These are phyloP conservation scores for Xenopus petersii DNA, from an alignment of 2,797 vertebrate genomes.

Conservation along the genomic window DNA sequence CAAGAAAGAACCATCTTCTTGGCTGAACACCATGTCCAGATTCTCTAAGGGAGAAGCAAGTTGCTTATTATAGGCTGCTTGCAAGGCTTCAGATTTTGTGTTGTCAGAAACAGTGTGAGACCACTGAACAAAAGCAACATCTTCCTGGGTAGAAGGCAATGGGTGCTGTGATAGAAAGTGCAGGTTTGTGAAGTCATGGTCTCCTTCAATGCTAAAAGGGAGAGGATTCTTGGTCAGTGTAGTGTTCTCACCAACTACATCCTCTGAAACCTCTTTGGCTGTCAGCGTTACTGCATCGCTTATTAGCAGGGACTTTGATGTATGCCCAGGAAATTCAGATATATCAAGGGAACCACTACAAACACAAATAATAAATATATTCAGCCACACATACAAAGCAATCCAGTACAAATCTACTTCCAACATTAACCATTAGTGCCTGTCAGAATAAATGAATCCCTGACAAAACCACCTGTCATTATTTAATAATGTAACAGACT, in stretches of 20 bases:
- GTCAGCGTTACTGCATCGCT: constrained; percentile 45
- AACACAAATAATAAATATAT: constrained; percentile 32
- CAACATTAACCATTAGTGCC: too few species aligned
- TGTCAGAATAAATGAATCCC: too few species aligned
- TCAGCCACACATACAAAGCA: not conserved
- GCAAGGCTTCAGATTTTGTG: not conserved
- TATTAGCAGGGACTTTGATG: constrained; percentile 46
- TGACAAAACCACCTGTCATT: too few species aligned
- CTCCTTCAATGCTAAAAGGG: constrained; percentile 31
- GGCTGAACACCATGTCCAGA: constrained; percentile 10
- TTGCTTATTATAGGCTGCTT: not conserved
- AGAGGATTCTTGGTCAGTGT: constrained; percentile 65
- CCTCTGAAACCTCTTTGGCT: constrained; percentile 50
- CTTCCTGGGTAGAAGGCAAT: constrained; percentile 50
- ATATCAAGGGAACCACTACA: constrained; percentile 76
- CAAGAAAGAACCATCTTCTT: constrained; percentile 51
- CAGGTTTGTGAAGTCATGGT: constrained; percentile 50
- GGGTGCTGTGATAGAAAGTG: constrained; percentile 62
- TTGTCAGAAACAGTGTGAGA: not conserved
- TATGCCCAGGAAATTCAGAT: constrained; percentile 67
- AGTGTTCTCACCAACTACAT: constrained; percentile 31
- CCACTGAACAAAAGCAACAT: constrained; percentile 5
- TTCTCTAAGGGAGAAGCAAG: constrained; percentile 21
- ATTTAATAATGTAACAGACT: too few species aligned
- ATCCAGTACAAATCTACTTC: too few species aligned